Conservation (phyloP, 2,888 invertebrate species). For the Tiliacea citrago region DNA sequence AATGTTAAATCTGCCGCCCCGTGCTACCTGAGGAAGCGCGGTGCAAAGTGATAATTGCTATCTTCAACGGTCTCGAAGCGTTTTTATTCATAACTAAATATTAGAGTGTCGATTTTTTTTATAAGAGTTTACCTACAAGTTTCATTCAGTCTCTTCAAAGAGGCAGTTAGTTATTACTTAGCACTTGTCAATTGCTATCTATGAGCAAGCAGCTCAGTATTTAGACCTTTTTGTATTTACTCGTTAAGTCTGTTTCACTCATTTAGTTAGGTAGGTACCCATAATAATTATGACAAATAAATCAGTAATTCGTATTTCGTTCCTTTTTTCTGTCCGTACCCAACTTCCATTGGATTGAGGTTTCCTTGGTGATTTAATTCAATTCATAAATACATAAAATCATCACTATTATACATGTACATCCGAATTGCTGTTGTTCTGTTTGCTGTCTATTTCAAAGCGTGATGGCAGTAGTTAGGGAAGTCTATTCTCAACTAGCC, state of each 20-base stretch:
- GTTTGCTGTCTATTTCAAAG: background rate
- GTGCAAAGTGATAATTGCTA: background rate
- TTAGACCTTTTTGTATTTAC: background rate
- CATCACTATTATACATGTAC: background rate
- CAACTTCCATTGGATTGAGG: conserved; percentile 18
- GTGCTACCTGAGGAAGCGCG: too few relatives aligned
- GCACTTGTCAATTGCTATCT: background rate
- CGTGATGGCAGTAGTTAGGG: too few relatives aligned
- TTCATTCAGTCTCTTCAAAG: background rate
- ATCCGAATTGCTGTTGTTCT: background rate
- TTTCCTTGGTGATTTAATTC: conserved; percentile 39
- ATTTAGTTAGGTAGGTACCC: background rate
- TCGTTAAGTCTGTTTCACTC: background rate
- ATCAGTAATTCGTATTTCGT: background rate
- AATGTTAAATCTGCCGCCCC: too few relatives aligned
- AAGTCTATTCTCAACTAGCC: background rate
- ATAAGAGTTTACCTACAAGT: background rate
- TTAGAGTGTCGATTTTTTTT: background rate
- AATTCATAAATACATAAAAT: conserved; percentile 53
- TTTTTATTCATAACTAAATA: background rate
- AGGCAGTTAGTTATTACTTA: background rate
- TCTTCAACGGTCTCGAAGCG: background rate
- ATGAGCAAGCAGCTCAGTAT: background rate
- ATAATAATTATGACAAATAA: background rate
- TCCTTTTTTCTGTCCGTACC: conserved; percentile 41